These are phyloP conservation scores for Eptesicus fuscus DNA, from an alignment of 2,113 vertebrate species.

Conservation along the genomic window DNA sequence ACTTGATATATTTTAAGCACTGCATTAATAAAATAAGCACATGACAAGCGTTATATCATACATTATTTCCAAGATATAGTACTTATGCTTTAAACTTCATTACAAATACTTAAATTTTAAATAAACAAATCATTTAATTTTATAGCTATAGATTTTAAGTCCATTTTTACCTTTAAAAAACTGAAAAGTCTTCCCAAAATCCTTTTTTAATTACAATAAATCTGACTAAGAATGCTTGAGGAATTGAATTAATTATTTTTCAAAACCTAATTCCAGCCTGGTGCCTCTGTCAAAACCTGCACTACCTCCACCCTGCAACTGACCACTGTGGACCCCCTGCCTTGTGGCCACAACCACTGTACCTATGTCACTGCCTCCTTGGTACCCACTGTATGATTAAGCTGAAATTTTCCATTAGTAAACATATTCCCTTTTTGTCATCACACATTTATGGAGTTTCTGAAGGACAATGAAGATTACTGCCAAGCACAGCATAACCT, in stretches of 20 bases:
- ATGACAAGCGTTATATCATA: neutral
- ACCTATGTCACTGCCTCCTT: neutral
- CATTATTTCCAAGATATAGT: neutral
- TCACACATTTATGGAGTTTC: neutral
- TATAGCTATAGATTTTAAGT: neutral
- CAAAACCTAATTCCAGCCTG: neutral
- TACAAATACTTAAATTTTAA: neutral
- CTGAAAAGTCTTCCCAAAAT: neutral
- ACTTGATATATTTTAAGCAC: neutral
- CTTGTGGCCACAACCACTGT: neutral
- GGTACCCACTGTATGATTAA: neutral
- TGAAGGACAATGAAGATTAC: neutral
- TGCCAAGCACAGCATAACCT: neutral
- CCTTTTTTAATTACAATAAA: conserved; percentile 11
- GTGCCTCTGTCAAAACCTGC: neutral
- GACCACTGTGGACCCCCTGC: neutral
- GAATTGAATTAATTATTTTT: neutral
- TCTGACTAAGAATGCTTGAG: neutral
- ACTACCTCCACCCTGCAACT: neutral
- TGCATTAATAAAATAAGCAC: neutral
- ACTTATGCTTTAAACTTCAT: neutral
- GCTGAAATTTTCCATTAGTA: neutral
- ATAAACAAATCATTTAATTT: neutral
- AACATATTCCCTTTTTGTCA: neutral
- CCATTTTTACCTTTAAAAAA: neutral